Percentiles rank a stretch among this genome's conserved stretches.
Conservation (phyloP, 2,888 invertebrate species). For the Brachypalpus laphriformis region DNA sequence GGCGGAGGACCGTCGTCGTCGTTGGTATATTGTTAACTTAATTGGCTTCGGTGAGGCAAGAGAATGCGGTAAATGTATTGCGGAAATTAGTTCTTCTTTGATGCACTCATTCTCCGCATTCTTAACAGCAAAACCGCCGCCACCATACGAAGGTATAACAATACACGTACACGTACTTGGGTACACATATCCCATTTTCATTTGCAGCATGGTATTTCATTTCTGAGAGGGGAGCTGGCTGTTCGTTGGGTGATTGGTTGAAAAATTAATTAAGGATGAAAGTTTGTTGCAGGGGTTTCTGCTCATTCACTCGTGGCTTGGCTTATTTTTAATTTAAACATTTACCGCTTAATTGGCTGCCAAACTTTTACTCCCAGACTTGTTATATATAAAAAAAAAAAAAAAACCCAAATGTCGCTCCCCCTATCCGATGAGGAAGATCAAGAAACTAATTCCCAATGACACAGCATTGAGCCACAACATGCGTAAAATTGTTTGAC, state of each 20-base stretch:
- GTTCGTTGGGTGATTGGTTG: conserved; percentile 65
- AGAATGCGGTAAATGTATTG: conserved; percentile 67
- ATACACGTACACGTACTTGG: background rate
- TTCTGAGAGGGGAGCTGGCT: conserved; percentile 22
- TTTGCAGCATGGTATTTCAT: conserved; percentile 56
- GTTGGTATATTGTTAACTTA: conserved; percentile 70
- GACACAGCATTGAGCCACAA: conserved; percentile 27
- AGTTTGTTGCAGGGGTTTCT: conserved; percentile 53
- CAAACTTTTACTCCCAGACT: conserved; percentile 22
- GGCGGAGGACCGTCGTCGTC: background rate
- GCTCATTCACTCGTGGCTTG: background rate
- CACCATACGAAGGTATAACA: conserved; percentile 49
- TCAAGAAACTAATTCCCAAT: conserved; percentile 36
- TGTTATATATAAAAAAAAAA: background rate
- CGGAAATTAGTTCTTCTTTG: conserved; percentile 74
- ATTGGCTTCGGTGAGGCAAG: conserved; percentile 66
- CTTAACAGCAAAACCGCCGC: conserved; percentile 42
- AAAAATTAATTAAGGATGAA: conserved; percentile 73
- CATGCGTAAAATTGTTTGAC: conserved; percentile 67
- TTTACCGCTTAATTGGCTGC: conserved; percentile 62
- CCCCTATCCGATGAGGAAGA: background rate
- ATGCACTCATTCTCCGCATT: conserved; percentile 60
- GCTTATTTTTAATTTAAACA: conserved; percentile 45
- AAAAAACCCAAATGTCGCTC: background rate
- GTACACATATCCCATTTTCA: conserved; percentile 26